phyloP scores from a whole-genome alignment of 2,797 vertebrate genomes.

The Lemur catta region DNA sequence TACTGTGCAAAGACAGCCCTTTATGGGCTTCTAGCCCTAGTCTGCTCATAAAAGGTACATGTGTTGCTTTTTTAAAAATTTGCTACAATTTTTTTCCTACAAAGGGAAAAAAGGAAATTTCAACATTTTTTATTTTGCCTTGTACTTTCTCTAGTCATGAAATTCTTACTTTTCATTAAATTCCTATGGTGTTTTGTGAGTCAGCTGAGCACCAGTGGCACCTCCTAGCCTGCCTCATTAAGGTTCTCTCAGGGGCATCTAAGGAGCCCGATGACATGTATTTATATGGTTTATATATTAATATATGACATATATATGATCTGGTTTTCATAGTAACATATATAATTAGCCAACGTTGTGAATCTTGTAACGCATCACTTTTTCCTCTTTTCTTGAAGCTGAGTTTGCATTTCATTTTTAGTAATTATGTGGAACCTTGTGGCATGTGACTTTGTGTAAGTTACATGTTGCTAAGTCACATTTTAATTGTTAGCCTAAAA shows the following conservation, averaged over 20 bases:
- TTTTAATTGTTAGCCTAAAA: conserved; percentile 28
- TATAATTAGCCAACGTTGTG: background rate
- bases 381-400: background rate
- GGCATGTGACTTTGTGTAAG: background rate
- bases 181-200: background rate
- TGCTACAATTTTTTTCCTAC: background rate
- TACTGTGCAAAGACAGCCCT: conserved; percentile 40
- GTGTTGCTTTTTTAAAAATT: background rate
- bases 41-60: background rate
- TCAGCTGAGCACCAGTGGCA: background rate
- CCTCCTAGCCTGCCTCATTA: background rate
- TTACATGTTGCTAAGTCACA: background rate
- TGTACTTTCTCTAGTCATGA: conserved; percentile 3
- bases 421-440: background rate
- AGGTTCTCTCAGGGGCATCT: background rate
- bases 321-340: background rate
- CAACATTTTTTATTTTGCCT: background rate
- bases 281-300: background rate
- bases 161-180: background rate
- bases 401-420: conserved; percentile 24
- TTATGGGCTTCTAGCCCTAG: background rate
- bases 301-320: background rate
- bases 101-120: background rate
- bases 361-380: background rate
- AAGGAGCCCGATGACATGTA: background rate